Evolutionary conservation across 2,797 vertebrate genomes (phyloP).

Genomic region (Salmo trutta): DNA sequence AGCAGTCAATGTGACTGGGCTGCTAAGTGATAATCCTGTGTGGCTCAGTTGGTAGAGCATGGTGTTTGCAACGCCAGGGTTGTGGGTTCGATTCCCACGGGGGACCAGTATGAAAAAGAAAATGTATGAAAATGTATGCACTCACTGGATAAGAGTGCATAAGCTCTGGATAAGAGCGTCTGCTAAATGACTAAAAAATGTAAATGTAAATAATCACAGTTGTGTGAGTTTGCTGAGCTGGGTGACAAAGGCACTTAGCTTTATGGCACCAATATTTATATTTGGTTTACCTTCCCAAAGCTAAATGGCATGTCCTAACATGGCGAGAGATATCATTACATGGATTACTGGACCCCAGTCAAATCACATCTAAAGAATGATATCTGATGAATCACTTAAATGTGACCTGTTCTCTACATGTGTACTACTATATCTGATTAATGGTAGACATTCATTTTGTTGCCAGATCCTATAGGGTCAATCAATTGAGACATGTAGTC

Average conservation of each 20-base stretch:
- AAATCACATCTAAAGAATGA: background rate
- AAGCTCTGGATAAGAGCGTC: too few relatives aligned
- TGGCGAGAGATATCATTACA: background rate
- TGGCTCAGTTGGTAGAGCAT: too few relatives aligned
- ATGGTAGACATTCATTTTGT: background rate
- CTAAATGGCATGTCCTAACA: slow-evolving; percentile 56
- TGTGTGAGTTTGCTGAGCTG: slow-evolving; percentile 67
- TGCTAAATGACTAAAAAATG: too few relatives aligned
- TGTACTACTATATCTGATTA: background rate
- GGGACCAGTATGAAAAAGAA: too few relatives aligned
- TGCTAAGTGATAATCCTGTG: slow-evolving; percentile 34
- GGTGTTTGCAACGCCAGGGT: too few relatives aligned
- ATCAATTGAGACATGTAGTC: background rate
- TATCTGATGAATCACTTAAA: background rate
- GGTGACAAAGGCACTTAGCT: slow-evolving; percentile 60
- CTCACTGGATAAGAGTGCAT: too few relatives aligned
- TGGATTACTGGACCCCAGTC: slow-evolving; percentile 14
- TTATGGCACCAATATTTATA: slow-evolving; percentile 65
- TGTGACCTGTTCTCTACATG: background rate
- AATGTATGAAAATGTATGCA: too few relatives aligned
- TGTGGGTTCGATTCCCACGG: too few relatives aligned
- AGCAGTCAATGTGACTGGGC: slow-evolving; percentile 5
- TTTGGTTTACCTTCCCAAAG: slow-evolving; percentile 60
- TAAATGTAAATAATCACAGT: slow-evolving; percentile 53
- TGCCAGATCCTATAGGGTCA: background rate